Conservation (phyloP, 2,888 invertebrate species). For the Oxyteleia sp. region DNA sequence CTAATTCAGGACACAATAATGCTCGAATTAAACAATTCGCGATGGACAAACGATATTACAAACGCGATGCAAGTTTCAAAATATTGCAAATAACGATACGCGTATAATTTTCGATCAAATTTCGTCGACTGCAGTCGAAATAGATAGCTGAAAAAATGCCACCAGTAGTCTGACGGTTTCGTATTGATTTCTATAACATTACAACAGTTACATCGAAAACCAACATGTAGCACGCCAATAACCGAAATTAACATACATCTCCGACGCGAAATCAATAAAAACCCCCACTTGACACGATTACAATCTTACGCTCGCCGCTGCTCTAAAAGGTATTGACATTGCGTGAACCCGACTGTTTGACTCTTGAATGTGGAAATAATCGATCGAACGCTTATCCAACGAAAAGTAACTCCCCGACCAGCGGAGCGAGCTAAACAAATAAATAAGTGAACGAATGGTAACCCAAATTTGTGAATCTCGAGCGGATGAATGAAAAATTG, state of each 20-base stretch:
- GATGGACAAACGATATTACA: conserved; percentile 6
- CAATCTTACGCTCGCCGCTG: conserved; percentile 2
- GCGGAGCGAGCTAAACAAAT: neutral
- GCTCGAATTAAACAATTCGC: conserved; percentile 12
- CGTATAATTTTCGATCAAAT: conserved; percentile 24
- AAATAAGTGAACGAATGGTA: conserved; percentile 1
- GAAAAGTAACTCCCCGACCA: neutral
- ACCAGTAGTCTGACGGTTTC: no score
- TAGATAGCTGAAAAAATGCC: conserved; percentile 17
- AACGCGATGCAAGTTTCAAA: conserved; percentile 29
- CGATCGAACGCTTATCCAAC: neutral
- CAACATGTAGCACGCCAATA: conserved; percentile 19
- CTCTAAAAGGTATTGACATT: conserved; percentile 5
- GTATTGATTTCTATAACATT: conserved; percentile 47
- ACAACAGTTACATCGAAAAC: conserved; percentile 17
- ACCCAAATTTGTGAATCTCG: no score
- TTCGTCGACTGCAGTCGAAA: conserved; percentile 14
- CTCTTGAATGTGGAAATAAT: conserved; percentile 4
- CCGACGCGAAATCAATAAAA: conserved; percentile 28
- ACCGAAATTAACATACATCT: conserved; percentile 40
- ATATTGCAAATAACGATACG: conserved; percentile 6
- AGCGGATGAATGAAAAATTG: no score
- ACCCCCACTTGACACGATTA: conserved; percentile 23
- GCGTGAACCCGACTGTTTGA: neutral
- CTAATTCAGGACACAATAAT: conserved; percentile 4